Percentiles rank a stretch among this genome's conserved stretches.
phyloP scores from a whole-genome alignment of 2,888 invertebrate species.

The Panopea generosa region DNA sequence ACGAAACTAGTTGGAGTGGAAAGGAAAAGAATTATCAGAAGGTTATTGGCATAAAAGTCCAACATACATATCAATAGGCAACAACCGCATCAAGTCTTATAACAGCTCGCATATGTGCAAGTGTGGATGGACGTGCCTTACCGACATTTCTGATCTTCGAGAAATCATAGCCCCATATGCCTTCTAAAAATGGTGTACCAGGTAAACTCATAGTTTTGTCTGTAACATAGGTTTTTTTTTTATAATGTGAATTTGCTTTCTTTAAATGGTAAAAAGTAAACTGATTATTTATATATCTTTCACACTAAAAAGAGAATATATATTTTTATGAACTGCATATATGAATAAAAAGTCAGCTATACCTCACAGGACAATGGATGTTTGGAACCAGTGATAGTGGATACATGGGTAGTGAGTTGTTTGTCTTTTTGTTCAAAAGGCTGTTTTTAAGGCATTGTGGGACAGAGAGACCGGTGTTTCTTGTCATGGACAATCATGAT shows the following conservation, averaged over 20 bases:
- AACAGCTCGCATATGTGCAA: conserved; percentile 17
- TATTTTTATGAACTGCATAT: no score
- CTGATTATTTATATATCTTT: no score
- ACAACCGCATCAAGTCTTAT: conserved; percentile 1
- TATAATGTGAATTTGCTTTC: no score
- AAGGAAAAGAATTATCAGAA: neutral
- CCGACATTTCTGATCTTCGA: conserved; percentile 37
- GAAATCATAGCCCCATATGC: neutral
- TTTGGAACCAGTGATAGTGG: conserved; percentile 10
- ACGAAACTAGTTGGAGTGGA: conserved; percentile 15
- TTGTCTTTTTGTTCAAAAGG: conserved; percentile 10
- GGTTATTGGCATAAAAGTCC: no score
- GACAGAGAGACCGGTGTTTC: neutral
- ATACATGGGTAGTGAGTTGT: conserved; percentile 30
- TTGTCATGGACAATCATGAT: conserved; percentile 28
- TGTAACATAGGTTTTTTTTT: no score
- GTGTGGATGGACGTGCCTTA: conserved; percentile 20
- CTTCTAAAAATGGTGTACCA: conserved; percentile 23
- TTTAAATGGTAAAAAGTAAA: no score
- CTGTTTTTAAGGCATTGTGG: conserved; percentile 20
- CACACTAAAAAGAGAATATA: no score
- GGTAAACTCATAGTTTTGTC: no score
- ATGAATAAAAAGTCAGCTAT: no score
- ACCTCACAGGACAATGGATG: no score
- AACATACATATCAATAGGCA: conserved; percentile 13